Evolutionary conservation across 2,797 vertebrate species (phyloP).

Genomic region (Catostomus latipinnis): DNA sequence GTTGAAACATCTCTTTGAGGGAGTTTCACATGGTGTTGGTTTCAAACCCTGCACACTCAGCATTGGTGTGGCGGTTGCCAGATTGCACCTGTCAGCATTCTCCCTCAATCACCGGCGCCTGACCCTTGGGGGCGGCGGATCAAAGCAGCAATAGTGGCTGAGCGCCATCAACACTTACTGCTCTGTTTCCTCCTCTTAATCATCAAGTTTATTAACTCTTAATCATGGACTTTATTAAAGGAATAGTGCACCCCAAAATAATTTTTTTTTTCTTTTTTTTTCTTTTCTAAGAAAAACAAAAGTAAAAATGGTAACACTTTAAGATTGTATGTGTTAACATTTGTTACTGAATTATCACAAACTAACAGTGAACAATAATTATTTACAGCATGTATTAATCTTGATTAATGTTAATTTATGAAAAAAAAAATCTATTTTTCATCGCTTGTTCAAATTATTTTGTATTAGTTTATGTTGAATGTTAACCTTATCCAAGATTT

Average conservation of each 20-base stretch:
- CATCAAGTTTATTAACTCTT: neutral
- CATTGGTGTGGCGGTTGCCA: slow-evolving; percentile 42
- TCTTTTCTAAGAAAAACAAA: neutral
- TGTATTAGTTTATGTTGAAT: too few relatives aligned
- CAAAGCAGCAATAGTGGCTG: slow-evolving; percentile 61
- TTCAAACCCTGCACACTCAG: slow-evolving; percentile 61
- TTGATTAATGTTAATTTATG: too few relatives aligned
- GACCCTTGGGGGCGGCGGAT: slow-evolving; percentile 60
- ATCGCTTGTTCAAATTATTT: too few relatives aligned
- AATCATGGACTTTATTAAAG: neutral
- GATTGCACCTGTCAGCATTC: slow-evolving; percentile 67
- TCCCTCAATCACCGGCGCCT: slow-evolving; percentile 56
- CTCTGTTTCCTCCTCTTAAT: slow-evolving; percentile 51
- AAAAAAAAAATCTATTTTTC: too few relatives aligned
- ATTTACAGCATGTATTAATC: too few relatives aligned
- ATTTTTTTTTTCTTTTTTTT: neutral
- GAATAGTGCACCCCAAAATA: neutral
- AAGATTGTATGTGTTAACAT: too few relatives aligned
- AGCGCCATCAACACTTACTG: slow-evolving; percentile 61
- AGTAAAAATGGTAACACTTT: too few relatives aligned
- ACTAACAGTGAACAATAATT: too few relatives aligned
- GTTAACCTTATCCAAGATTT: too few relatives aligned
- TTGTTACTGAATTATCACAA: too few relatives aligned
- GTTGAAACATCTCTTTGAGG: slow-evolving; percentile 54
- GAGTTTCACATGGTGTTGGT: slow-evolving; percentile 43